A percentile compares a stretch with the other conserved stretches of the same genome.
Evolutionary conservation across 2,888 invertebrate species (phyloP).

Genomic region (Drosophila prostipennis): DNA sequence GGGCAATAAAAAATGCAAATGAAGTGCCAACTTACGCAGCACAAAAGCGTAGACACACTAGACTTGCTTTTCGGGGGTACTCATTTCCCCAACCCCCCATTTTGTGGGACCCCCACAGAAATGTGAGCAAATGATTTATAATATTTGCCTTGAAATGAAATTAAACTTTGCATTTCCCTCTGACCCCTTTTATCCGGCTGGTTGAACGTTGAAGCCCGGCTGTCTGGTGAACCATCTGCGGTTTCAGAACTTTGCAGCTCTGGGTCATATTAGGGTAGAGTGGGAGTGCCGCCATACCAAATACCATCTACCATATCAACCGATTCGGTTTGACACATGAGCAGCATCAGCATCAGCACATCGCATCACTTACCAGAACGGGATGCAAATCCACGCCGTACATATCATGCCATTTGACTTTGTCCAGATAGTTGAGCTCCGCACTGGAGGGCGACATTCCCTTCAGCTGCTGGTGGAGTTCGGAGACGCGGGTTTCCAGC

Average conservation of each 20-base stretch:
- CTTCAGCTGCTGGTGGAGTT: conserved; percentile 94
- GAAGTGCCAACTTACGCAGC: conserved; percentile 80
- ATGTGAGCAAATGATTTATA: conserved; percentile 75
- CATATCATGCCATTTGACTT: conserved; percentile 99
- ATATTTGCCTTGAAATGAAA: conserved; percentile 77
- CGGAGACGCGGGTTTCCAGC: conserved; percentile 93
- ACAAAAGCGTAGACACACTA: conserved; percentile 52
- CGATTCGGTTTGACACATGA: conserved; percentile 11
- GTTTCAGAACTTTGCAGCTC: conserved; percentile 2
- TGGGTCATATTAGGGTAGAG: neutral
- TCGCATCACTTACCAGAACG: conserved; percentile 90
- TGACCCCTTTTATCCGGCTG: conserved; percentile 64
- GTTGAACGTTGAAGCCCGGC: conserved; percentile 17
- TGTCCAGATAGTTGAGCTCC: conserved; percentile 97
- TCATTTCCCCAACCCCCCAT: conserved; percentile 44
- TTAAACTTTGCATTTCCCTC: conserved; percentile 72
- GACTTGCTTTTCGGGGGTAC: conserved; percentile 48
- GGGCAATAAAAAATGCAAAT: conserved; percentile 82
- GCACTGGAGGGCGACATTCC: conserved; percentile 91
- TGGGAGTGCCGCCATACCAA: neutral
- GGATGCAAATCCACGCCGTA: conserved; percentile 99
- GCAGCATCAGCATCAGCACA: conserved; percentile 16
- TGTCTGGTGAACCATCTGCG: conserved; percentile 40
- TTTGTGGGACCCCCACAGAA: conserved; percentile 23
- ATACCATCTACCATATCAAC: neutral